Percentiles rank a stretch among this genome's conserved stretches.
These are phyloP conservation scores for Platycnemis pennipes DNA, from an alignment of 2,888 invertebrate species.

Conservation along the genomic window DNA sequence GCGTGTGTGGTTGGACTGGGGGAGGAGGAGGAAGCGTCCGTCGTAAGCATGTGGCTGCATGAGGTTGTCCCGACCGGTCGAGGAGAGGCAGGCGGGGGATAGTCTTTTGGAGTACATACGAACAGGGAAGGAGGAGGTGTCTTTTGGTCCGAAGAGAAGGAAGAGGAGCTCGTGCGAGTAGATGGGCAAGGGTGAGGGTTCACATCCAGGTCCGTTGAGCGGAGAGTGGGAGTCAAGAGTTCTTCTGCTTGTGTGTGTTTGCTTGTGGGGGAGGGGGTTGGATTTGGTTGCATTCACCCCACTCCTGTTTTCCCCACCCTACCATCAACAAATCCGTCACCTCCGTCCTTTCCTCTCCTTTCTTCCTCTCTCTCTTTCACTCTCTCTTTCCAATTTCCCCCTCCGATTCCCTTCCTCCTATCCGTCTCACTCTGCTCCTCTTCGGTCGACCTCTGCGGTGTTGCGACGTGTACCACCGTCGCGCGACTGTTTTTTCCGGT, in stretches of 20 bases:
- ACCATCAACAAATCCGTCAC: background rate
- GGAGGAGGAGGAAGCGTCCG: no score
- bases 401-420: background rate
- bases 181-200: background rate
- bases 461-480: constrained; percentile 2
- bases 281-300: background rate
- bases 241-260: background rate
- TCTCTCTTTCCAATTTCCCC: background rate
- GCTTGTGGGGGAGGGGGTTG: background rate
- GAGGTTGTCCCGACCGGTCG: constrained; percentile 33
- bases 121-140: background rate
- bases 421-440: background rate
- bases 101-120: no score
- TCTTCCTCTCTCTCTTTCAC: background rate
- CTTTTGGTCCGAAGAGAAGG: no score
- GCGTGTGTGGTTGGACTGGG: no score
- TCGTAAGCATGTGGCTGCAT: background rate
- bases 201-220: background rate
- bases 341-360: background rate
- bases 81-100: no score
- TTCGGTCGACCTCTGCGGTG: background rate
- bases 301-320: background rate
- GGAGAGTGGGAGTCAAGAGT: background rate
- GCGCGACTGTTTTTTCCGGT: background rate
- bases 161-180: background rate